Conservation (phyloP, 2,797 vertebrate species). For the Cynopterus sphinx region DNA sequence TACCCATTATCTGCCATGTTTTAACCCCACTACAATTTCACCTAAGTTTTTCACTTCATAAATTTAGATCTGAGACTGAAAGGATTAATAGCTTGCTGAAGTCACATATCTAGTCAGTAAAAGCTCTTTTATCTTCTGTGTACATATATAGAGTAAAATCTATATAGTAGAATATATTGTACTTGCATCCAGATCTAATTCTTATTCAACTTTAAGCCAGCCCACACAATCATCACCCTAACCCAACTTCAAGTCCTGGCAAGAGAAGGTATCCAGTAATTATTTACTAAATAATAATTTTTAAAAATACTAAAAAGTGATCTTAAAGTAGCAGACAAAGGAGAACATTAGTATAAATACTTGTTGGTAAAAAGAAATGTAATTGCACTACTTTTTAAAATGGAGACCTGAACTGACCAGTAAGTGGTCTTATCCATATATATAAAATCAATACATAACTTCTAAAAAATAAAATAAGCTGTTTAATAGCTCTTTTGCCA, state of each 20-base stretch:
- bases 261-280: neutral
- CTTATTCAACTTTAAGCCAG: conserved; percentile 12
- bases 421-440: neutral
- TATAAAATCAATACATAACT: neutral
- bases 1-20: neutral
- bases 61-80: neutral
- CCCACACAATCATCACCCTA: neutral
- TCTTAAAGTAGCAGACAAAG: neutral
- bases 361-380: conserved; percentile 26
- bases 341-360: neutral
- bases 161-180: neutral
- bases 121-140: neutral
- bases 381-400: neutral
- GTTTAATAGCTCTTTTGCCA: neutral
- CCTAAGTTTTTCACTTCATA: neutral
- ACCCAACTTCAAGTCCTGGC: neutral
- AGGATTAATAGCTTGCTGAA: neutral
- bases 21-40: conserved; percentile 14
- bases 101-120: neutral
- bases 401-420: neutral
- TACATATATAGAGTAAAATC: neutral
- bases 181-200: conserved; percentile 45
- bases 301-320: neutral
- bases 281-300: neutral
- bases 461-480: conserved; percentile 1